Evolutionary conservation across 2,797 vertebrate genomes (phyloP).

Genomic region (Sebastiscus tertius): DNA sequence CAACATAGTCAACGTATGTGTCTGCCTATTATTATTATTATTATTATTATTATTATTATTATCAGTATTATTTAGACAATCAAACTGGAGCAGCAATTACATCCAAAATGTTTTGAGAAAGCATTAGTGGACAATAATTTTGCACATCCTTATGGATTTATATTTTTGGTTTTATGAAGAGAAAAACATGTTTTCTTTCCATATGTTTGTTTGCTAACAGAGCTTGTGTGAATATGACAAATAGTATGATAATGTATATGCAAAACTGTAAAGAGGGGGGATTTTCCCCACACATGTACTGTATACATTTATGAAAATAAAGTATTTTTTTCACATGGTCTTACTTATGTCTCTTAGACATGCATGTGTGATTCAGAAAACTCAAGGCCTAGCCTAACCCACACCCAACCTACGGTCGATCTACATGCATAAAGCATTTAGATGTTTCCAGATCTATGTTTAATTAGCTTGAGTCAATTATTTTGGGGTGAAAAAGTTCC

Average conservation of each 20-base stretch:
- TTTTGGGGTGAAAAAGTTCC: slow-evolving; percentile 70
- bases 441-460: slow-evolving; percentile 47
- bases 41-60: slow-evolving; percentile 69
- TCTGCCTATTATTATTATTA: slow-evolving; percentile 50
- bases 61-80: slow-evolving; percentile 83
- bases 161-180: slow-evolving; percentile 60
- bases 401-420: not conserved
- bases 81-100: slow-evolving; percentile 67
- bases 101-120: slow-evolving; percentile 61
- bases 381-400: too few species aligned
- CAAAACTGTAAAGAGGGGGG: slow-evolving; percentile 64
- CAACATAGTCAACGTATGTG: slow-evolving; percentile 46
- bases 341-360: not conserved
- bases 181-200: slow-evolving; percentile 29
- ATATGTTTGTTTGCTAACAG: slow-evolving; percentile 55
- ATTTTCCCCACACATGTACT: slow-evolving; percentile 68
- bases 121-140: slow-evolving; percentile 60
- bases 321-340: slow-evolving; percentile 81
- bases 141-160: slow-evolving; percentile 74
- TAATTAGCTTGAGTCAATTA: slow-evolving; percentile 68
- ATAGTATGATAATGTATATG: slow-evolving; percentile 69
- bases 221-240: slow-evolving; percentile 69
- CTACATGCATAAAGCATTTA: slow-evolving; percentile 32
- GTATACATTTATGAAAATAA: slow-evolving; percentile 84
- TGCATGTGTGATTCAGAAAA: not conserved